Evolutionary conservation across 2,888 invertebrate genomes (phyloP), one percentile per base, ranked within the genome.

Genomic region (Cerastis rubricosa): DNA sequence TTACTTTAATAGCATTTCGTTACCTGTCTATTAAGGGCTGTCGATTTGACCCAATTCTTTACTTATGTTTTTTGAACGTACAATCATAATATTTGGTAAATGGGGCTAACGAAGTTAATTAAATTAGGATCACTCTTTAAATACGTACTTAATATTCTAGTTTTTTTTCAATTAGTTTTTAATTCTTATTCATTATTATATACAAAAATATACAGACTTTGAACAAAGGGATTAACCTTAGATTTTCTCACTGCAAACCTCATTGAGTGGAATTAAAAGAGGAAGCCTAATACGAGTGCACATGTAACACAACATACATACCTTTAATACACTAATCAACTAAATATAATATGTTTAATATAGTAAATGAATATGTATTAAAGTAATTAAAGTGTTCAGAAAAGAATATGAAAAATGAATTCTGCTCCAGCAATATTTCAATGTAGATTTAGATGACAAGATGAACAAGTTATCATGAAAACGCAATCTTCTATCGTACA

Each of bases 401-500:
- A 25, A 54, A 54, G 5, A n/a, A 54, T 0, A 54, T 5, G 14
- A 12, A 12, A n/a, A 25, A 57, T 57, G 25, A 22, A 22, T 35
- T 64, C 8, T 45, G 12, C 12, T 9, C 3, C 6, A 43, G n/a
- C 64, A 17, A 35, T 57, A 74, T 45, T 51, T 19, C 19, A 75
- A 51, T 81, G 14, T 59, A 59, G 5, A 59, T 74, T 59, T 40
- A 0, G 9, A 70, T 43, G 43, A 63, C n/a, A n/a, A n/a, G n/a
- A n/a, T n/a, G n/a, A 40, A 35, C 71, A 66, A 74, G 47, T 67
- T 74, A 72, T 78, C 45, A 74, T 74, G 66, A 49, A 85, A 84
- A 64, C 29, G 71, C 74, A 78, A 85, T 85, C 65, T 85, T 81
- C 61, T 57, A n/a, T 59, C 59, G 54, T 70, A 29, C 71, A 69